Base-by-base conservation (phyloP, 2,113 vertebrate genomes). In the Oxyruncus cristatus region DNA sequence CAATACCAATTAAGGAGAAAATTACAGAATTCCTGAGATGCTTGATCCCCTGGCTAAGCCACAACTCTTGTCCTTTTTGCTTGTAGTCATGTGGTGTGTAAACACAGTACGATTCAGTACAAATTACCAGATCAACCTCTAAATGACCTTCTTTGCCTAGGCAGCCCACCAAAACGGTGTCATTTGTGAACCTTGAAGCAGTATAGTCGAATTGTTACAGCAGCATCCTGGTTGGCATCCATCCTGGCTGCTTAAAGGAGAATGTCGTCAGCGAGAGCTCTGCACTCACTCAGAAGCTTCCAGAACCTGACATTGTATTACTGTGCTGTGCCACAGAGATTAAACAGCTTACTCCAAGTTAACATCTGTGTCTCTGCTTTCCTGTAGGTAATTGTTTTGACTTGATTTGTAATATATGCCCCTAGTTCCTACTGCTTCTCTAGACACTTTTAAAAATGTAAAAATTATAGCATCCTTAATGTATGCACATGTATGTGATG, bases 1-100 rank as follows among this genome's bases (percentile, higher is more conserved):
- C 55, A 86, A 81, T 91, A 84, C 85, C 91, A 91, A 35, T 86
- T 95, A 91, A 93, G 83, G 73, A 16, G 8, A 92, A 91, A 91
- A 76, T 52, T 50, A 46, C 24, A 67, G 62, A 77, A 84, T 93
- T 92, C 76, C 56, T 74, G 27, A 66, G 55, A 88, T 88, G 42
- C 42, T 86, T 12, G 3, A 35, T 73, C 26, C 32, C 22, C 20
- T 37, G 27, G 66, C 84, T 55, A 90, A 90, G 30, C 14, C 59
- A 50, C 39, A 85, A 7, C 11, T 50, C 58, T 77, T 73, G 49
- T 32, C 37, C 23, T 83, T 85, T 83, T 86, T 5, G 3, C 46
- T 61, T 23, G 5, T 32, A 17, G 32, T 52, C 5, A 2, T 42
- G 44, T 47, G 6, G 9, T 44, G 17, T 28, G 21, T 46, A 68